Evolutionary conservation across 2,888 invertebrate genomes (phyloP).

Genomic region (Bombylius major): DNA sequence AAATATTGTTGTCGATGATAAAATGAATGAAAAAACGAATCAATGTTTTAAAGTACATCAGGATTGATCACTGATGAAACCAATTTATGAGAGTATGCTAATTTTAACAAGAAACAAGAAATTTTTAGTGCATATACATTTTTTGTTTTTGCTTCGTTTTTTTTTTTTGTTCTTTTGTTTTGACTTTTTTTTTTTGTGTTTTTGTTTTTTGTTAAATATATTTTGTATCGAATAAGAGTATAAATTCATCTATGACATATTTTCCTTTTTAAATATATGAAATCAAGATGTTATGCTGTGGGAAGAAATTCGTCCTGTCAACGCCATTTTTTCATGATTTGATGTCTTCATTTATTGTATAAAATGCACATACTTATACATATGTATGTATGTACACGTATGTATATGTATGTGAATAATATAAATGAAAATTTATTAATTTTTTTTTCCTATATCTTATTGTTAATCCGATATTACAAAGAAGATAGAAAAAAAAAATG

Average conservation of each 20-base stretch:
- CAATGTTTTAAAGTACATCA: background rate
- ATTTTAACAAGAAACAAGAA: constrained; percentile 1
- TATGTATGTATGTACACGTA: too few relatives aligned
- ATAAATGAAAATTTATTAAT: too few relatives aligned
- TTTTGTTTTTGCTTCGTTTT: background rate
- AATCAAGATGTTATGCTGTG: constrained; percentile 8
- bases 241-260: constrained; percentile 14
- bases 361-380: too few relatives aligned
- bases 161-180: too few relatives aligned
- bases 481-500: too few relatives aligned
- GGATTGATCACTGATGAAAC: constrained; percentile 3
- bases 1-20: too few relatives aligned
- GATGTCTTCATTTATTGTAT: constrained; percentile 6
- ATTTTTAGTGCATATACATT: background rate
- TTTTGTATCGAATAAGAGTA: constrained; percentile 5
- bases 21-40: too few relatives aligned
- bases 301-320: constrained; percentile 12
- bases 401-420: too few relatives aligned
- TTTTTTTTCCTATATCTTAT: too few relatives aligned
- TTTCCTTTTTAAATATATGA: background rate
- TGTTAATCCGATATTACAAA: too few relatives aligned
- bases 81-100: constrained; percentile 14
- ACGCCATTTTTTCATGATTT: constrained; percentile 3
- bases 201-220: too few relatives aligned
- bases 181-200: too few relatives aligned